A percentile compares a stretch with the other conserved stretches of the same genome.
Evolutionary conservation across 2,113 vertebrate species (phyloP).

Genomic region (Pangasianodon gigas): DNA sequence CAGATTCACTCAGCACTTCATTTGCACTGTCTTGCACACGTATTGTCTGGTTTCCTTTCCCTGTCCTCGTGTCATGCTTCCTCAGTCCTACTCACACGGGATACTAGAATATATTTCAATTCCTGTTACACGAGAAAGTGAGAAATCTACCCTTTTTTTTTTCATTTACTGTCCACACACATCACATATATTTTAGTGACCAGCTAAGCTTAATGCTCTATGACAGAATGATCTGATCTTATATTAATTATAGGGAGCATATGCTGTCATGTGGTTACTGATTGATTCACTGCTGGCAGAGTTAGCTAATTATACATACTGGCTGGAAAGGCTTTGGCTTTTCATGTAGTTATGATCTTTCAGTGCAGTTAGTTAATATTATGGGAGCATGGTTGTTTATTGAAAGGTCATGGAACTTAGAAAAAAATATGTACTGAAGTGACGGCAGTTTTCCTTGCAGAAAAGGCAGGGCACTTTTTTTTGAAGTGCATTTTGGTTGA

Average conservation of each 20-base stretch:
- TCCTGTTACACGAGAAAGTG: constrained; percentile 22
- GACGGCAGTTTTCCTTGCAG: neutral
- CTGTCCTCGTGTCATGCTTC: constrained; percentile 41
- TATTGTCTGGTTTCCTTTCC: constrained; percentile 52
- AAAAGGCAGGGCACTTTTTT: neutral
- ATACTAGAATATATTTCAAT: constrained; percentile 30
- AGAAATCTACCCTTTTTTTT: constrained; percentile 3
- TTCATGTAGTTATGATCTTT: constrained; percentile 24
- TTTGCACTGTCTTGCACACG: constrained; percentile 49
- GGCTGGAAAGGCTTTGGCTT: constrained; percentile 10
- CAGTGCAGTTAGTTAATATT: constrained; percentile 7
- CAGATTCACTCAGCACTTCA: constrained; percentile 58
- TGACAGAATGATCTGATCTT: constrained; percentile 50
- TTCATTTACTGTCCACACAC: constrained; percentile 22
- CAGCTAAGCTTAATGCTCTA: constrained; percentile 48
- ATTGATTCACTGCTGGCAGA: constrained; percentile 42
- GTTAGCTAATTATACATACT: constrained; percentile 38
- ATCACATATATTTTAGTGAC: neutral
- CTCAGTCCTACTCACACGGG: constrained; percentile 19
- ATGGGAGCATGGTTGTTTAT: neutral
- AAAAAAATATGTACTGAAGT: neutral
- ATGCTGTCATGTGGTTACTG: constrained; percentile 50
- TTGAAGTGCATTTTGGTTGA: neutral
- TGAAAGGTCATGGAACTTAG: neutral
- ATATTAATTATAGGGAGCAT: constrained; percentile 63